A percentile compares a stretch with the other conserved stretches of the same genome.
Conservation (phyloP, 2,797 vertebrate genomes). For the Gallinago solitaria region DNA sequence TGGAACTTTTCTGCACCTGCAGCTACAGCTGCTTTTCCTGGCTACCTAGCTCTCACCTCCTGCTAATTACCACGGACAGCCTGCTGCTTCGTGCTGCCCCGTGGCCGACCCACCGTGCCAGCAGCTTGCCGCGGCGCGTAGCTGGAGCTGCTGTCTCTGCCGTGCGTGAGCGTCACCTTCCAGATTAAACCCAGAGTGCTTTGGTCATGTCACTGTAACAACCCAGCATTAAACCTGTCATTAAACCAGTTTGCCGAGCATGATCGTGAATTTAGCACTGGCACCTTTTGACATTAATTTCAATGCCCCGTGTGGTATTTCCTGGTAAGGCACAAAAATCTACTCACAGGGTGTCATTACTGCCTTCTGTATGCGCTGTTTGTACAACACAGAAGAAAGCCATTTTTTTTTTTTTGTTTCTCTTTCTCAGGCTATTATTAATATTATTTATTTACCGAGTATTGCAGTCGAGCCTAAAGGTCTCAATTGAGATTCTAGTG, state of each 20-base stretch:
- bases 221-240: conserved; percentile 68
- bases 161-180: conserved; percentile 8
- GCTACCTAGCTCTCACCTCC: conserved; percentile 24
- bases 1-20: background rate
- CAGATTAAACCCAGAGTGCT: conserved; percentile 49
- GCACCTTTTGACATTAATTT: conserved; percentile 66
- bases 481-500: conserved; percentile 25
- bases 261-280: conserved; percentile 47
- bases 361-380: background rate
- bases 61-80: conserved; percentile 26
- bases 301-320: conserved; percentile 27
- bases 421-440: background rate
- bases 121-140: background rate
- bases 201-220: conserved; percentile 62
- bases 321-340: background rate
- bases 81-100: conserved; percentile 46
- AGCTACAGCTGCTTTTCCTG: conserved; percentile 31
- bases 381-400: background rate
- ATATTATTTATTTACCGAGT: conserved; percentile 46
- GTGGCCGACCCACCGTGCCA: background rate
- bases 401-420: background rate
- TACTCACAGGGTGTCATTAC: conserved; percentile 26
- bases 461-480: background rate
- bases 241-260: conserved; percentile 60
- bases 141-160: conserved; percentile 20